Evolutionary conservation across 2,888 invertebrate species (phyloP).

Genomic region (Arctia plantaginis): DNA sequence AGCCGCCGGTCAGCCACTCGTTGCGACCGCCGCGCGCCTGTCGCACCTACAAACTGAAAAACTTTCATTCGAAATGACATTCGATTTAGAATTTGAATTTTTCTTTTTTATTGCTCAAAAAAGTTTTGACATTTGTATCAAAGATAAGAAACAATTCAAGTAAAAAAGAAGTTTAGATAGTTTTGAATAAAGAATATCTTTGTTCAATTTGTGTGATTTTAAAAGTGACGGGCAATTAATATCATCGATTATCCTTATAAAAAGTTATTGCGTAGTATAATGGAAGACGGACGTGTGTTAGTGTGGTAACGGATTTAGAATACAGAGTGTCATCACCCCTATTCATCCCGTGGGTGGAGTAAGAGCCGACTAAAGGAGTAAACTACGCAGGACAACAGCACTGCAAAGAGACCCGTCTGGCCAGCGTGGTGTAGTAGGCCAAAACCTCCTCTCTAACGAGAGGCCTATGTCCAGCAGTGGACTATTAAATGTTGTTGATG

Average conservation of each 20-base stretch:
- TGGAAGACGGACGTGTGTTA: no score
- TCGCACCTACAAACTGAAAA: slow-evolving; percentile 34
- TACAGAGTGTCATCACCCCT: no score
- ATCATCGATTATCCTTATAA: slow-evolving; percentile 10
- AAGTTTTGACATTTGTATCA: background rate
- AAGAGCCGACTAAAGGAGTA: no score
- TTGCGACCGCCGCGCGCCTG: slow-evolving; percentile 34
- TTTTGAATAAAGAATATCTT: slow-evolving; percentile 12
- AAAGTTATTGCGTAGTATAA: background rate
- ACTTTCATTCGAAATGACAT: slow-evolving; percentile 24
- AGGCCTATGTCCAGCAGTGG: no score
- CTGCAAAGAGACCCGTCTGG: no score
- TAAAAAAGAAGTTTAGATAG: background rate
- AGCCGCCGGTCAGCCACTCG: slow-evolving; percentile 46
- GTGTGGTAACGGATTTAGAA: no score
- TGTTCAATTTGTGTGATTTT: slow-evolving; percentile 5
- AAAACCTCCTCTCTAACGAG: no score
- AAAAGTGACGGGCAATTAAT: slow-evolving; percentile 6
- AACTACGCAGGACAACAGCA: no score
- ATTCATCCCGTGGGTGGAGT: no score
- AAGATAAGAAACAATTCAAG: slow-evolving; percentile 6
- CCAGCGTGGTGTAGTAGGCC: no score
- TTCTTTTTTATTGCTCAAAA: slow-evolving; percentile 20
- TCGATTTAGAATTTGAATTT: slow-evolving; percentile 11
- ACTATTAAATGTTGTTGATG: no score